Percentiles rank a stretch among this genome's conserved stretches.
These are phyloP conservation scores for Drosophila atroscutellata DNA, from an alignment of 2,888 invertebrate species.

Conservation along the genomic window DNA sequence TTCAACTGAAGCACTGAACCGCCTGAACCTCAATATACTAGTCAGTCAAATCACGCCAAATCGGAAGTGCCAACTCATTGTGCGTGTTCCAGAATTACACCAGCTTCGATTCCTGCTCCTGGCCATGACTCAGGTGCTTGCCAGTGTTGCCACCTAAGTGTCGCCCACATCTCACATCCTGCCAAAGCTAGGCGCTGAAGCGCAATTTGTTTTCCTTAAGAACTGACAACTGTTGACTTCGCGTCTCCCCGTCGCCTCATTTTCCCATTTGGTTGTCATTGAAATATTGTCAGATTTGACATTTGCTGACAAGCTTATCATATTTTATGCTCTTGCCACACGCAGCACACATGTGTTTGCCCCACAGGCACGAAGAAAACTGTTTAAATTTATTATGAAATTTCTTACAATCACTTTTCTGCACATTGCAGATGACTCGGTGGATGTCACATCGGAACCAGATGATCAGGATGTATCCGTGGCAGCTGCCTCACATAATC, in stretches of 20 bases:
- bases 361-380: constrained; percentile 9
- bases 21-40: constrained; percentile 34
- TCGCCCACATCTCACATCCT: constrained; percentile 36
- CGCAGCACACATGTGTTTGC: constrained; percentile 34
- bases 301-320: constrained; percentile 69
- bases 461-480: constrained; percentile 87
- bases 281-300: constrained; percentile 78
- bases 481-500: constrained; percentile 85
- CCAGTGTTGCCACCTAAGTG: constrained; percentile 33
- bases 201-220: constrained; percentile 71
- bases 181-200: constrained; percentile 24
- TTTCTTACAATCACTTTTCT: constrained; percentile 16
- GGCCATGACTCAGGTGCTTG: constrained; percentile 73
- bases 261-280: constrained; percentile 48
- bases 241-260: background rate
- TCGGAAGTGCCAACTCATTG: constrained; percentile 73
- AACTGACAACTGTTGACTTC: constrained; percentile 18
- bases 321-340: constrained; percentile 49
- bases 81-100: constrained; percentile 19
- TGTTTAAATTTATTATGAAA: constrained; percentile 31
- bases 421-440: constrained; percentile 83
- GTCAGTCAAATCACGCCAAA: constrained; percentile 55
- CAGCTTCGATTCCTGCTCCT: background rate
- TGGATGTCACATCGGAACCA: constrained; percentile 87
- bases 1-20: constrained; percentile 16